phyloP scores from a whole-genome alignment of 2,888 invertebrate genomes.

The Teinopalpus imperialis region DNA sequence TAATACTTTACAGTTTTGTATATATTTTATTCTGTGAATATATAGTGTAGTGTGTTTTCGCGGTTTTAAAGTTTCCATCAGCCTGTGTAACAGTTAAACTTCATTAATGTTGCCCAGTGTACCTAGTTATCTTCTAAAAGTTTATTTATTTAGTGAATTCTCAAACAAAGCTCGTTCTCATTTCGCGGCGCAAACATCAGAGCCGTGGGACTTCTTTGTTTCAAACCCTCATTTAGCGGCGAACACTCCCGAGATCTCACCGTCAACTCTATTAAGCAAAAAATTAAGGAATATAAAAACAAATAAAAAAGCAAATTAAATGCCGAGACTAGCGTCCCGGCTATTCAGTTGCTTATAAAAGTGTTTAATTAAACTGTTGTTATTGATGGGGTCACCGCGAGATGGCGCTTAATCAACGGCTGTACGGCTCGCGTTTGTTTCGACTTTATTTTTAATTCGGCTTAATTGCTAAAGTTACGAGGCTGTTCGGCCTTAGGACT shows the following conservation, averaged over 20 bases:
- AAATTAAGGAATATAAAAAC: slow-evolving; percentile 49
- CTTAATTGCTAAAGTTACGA: slow-evolving; percentile 77
- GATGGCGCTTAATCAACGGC: slow-evolving; percentile 79
- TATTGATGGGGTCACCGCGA: slow-evolving; percentile 77
- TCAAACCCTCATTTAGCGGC: slow-evolving; percentile 43
- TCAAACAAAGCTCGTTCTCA: slow-evolving; percentile 22
- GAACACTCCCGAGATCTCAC: slow-evolving; percentile 36
- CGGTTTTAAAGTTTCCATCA: too few species aligned
- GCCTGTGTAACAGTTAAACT: not conserved
- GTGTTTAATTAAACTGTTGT: slow-evolving; percentile 79
- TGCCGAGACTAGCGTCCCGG: slow-evolving; percentile 55
- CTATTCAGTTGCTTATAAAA: slow-evolving; percentile 74
- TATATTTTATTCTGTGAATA: too few species aligned
- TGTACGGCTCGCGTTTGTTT: slow-evolving; percentile 52
- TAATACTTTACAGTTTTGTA: too few species aligned
- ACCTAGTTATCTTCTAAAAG: slow-evolving; percentile 19
- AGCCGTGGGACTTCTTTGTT: slow-evolving; percentile 44
- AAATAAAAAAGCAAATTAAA: slow-evolving; percentile 67
- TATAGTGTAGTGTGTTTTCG: too few species aligned
- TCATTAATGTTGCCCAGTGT: slow-evolving; percentile 14
- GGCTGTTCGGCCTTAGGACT: slow-evolving; percentile 50
- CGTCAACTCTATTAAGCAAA: slow-evolving; percentile 58
- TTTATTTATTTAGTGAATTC: slow-evolving; percentile 23
- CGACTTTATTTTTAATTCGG: slow-evolving; percentile 75
- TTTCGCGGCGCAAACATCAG: slow-evolving; percentile 34